Evolutionary conservation across 2,888 invertebrate genomes (phyloP).

Genomic region (Zhengitettix transpicula): DNA sequence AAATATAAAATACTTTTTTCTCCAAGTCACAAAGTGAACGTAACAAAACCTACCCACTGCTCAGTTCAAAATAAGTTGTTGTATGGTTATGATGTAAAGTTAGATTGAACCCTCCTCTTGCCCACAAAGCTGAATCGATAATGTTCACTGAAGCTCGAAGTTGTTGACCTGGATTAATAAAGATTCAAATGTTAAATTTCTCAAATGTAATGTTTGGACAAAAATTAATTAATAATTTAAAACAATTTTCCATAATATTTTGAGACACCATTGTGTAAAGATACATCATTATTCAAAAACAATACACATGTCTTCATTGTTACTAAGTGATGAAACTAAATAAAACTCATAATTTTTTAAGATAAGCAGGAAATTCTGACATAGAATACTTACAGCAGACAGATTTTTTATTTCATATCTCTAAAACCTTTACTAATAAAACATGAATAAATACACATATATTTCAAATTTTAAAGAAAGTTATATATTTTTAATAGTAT

Average conservation of each 20-base stretch:
- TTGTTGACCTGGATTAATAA: not conserved
- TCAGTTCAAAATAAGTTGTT: not conserved
- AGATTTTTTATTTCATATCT: too few species aligned
- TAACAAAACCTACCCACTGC: not conserved
- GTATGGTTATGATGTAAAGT: not conserved
- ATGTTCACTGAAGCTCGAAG: not conserved
- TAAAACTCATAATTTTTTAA: too few species aligned
- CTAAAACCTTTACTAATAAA: too few species aligned
- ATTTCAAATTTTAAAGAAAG: too few species aligned
- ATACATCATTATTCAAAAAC: not conserved
- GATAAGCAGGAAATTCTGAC: too few species aligned
- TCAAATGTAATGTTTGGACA: not conserved
- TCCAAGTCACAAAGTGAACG: too few species aligned
- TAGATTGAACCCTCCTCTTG: not conserved
- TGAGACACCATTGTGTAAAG: too few species aligned
- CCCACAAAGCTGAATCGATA: not conserved
- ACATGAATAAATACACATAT: too few species aligned
- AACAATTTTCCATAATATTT: too few species aligned
- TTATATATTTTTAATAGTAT: too few species aligned
- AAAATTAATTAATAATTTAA: not conserved
- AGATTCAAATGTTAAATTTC: not conserved
- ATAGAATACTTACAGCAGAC: too few species aligned
- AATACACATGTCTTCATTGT: not conserved
- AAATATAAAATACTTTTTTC: too few species aligned
- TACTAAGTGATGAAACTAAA: not conserved